Conservation (phyloP, 2,888 invertebrate genomes). For the Drosophila tanythrix region DNA sequence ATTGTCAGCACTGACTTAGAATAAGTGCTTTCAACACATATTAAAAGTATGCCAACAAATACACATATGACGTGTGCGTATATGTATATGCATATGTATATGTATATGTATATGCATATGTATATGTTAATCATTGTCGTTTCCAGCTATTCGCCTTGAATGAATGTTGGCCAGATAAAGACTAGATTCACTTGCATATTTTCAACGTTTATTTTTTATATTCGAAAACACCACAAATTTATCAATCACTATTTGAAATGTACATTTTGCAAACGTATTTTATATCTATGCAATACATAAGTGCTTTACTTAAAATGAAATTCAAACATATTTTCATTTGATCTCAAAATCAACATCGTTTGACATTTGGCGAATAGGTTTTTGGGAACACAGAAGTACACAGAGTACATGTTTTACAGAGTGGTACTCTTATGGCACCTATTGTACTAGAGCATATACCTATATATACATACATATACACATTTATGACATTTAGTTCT, state of each 20-base stretch:
- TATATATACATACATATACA: background rate
- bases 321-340: background rate
- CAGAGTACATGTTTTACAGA: background rate
- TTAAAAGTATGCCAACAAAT: background rate
- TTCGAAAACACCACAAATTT: background rate
- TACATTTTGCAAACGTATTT: background rate
- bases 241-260: too few species aligned
- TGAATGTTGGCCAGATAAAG: constrained; percentile 3
- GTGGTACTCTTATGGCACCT: constrained; percentile 9
- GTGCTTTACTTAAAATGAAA: too few species aligned
- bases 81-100: background rate
- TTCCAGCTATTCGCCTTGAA: constrained; percentile 9
- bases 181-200: constrained; percentile 15
- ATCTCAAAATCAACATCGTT: background rate
- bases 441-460: constrained; percentile 2
- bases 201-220: background rate
- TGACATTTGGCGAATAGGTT: background rate
- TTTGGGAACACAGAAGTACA: background rate
- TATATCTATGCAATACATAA: too few species aligned
- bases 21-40: constrained; percentile 12
- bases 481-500: background rate
- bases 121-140: constrained; percentile 9
- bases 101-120: too few species aligned
- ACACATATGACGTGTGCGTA: background rate
- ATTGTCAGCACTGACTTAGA: constrained; percentile 26